These are phyloP conservation scores for Limnephilus rhombicus DNA, from an alignment of 2,888 invertebrate genomes.

Conservation along the genomic window DNA sequence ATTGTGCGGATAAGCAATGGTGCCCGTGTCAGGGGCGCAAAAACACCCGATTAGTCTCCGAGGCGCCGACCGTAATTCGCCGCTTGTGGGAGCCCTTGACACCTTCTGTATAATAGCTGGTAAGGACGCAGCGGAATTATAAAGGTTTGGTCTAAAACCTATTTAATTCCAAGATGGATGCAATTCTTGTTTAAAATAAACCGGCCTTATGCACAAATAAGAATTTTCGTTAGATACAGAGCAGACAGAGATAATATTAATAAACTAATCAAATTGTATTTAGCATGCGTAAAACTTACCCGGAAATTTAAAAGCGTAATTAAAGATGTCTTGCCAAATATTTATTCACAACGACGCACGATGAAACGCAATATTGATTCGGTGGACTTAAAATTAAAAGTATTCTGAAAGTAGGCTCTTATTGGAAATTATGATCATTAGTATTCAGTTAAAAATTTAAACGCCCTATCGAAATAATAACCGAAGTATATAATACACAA, in stretches of 20 bases:
- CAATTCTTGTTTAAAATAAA: neutral
- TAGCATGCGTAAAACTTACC: neutral
- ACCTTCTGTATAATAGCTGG: neutral
- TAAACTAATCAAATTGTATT: neutral
- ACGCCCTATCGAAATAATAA: too few species aligned
- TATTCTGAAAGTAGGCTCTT: too few species aligned
- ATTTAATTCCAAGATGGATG: neutral
- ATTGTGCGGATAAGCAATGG: conserved; percentile 75
- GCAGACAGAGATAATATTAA: too few species aligned
- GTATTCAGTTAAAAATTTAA: too few species aligned
- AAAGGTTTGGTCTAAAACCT: neutral
- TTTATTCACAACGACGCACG: neutral
- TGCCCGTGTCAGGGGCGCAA: conserved; percentile 70
- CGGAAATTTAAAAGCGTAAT: neutral
- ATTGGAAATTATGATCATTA: too few species aligned
- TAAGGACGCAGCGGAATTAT: neutral
- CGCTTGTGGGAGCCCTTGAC: conserved; percentile 2
- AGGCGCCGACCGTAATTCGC: conserved; percentile 43
- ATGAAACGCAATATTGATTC: neutral
- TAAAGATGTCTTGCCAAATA: neutral
- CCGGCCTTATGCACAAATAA: neutral
- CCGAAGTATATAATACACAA: too few species aligned
- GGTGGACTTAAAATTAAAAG: too few species aligned
- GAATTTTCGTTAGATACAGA: too few species aligned
- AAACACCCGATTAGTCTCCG: conserved; percentile 75